These are phyloP conservation scores for Cephus sareptanus DNA, from an alignment of 2,888 invertebrate genomes.

Conservation along the genomic window DNA sequence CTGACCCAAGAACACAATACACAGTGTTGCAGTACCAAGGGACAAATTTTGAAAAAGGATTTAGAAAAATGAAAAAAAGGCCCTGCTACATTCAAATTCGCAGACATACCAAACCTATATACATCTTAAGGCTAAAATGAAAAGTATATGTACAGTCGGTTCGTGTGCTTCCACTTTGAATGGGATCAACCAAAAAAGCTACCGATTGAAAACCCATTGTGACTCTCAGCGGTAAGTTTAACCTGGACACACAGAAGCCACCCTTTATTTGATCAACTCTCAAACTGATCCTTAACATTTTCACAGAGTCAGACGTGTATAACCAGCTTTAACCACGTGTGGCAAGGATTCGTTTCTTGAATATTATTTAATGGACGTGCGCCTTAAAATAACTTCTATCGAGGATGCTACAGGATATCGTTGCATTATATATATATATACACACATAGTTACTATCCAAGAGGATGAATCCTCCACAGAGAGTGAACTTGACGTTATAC, in stretches of 20 bases:
- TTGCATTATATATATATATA: too few species aligned
- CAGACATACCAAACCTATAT: neutral
- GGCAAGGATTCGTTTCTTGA: neutral
- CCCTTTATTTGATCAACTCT: conserved; percentile 8
- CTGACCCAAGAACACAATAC: neutral
- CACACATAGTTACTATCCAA: neutral
- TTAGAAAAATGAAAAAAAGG: neutral
- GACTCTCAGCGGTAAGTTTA: neutral
- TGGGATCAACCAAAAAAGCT: neutral
- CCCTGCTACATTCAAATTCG: neutral
- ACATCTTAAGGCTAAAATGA: neutral
- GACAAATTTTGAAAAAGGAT: neutral
- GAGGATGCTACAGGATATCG: neutral
- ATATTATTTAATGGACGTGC: neutral
- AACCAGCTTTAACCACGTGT: conserved; percentile 2
- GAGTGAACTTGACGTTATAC: neutral
- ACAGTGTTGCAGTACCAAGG: neutral
- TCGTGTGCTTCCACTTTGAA: neutral
- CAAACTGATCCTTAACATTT: neutral
- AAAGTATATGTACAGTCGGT: neutral
- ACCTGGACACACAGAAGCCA: neutral
- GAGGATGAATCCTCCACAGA: neutral
- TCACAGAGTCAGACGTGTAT: conserved; percentile 6
- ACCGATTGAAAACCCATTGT: neutral
- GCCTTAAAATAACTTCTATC: neutral